phyloP scores from a whole-genome alignment of 2,113 vertebrate genomes.

The Dasypus novemcinctus region DNA sequence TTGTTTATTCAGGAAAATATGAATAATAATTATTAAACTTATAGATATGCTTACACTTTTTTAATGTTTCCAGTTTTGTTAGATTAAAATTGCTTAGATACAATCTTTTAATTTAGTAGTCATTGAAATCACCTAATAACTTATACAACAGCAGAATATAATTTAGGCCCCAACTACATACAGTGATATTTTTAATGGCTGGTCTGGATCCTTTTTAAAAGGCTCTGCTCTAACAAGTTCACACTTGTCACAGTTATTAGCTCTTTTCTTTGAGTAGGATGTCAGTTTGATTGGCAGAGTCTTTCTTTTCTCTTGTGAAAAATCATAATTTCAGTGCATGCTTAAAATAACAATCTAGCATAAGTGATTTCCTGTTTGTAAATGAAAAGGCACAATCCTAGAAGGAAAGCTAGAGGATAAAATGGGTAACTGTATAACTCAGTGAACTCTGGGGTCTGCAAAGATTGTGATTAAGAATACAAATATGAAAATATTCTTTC shows the following conservation, averaged over 20 bases:
- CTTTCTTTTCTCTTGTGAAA: slow-evolving; percentile 88
- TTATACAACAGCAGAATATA: slow-evolving; percentile 76
- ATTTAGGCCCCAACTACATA: slow-evolving; percentile 82
- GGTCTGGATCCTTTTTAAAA: slow-evolving; percentile 83
- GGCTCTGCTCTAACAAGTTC: slow-evolving; percentile 89
- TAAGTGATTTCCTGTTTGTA: slow-evolving; percentile 88
- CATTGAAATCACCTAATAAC: slow-evolving; percentile 69
- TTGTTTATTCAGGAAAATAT: slow-evolving; percentile 43
- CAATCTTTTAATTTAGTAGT: slow-evolving; percentile 78
- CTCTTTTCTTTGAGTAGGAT: slow-evolving; percentile 84
- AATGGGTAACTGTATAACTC: no score
- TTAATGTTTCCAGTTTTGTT: slow-evolving; percentile 57
- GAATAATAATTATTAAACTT: slow-evolving; percentile 58
- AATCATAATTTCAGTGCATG: slow-evolving; percentile 89
- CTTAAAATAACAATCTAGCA: slow-evolving; percentile 92
- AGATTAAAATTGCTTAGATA: slow-evolving; percentile 71
- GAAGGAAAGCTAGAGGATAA: no score
- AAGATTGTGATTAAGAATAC: no score
- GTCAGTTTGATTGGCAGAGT: slow-evolving; percentile 92
- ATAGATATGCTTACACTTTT: slow-evolving; percentile 49
- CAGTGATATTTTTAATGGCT: slow-evolving; percentile 88
- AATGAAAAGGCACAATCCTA: slow-evolving; percentile 68
- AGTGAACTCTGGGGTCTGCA: no score
- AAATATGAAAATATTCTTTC: no score
- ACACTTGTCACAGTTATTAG: slow-evolving; percentile 87